Evolutionary conservation across 2,113 vertebrate genomes (phyloP).

Genomic region (Myiozetetes cayanensis): DNA sequence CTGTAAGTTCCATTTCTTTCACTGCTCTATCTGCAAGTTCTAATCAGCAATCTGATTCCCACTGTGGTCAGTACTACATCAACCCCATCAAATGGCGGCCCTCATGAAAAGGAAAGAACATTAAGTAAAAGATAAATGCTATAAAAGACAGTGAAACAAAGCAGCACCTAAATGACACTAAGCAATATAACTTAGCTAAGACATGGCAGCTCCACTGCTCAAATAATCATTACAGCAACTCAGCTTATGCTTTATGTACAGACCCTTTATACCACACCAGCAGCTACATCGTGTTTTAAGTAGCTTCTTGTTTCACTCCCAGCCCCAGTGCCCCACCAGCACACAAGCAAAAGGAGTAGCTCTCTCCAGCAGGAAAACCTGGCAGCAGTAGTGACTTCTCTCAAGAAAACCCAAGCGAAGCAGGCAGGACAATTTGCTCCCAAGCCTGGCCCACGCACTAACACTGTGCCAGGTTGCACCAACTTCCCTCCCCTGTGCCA

Average conservation of each 20-base stretch:
- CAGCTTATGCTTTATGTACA: neutral
- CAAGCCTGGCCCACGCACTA: neutral
- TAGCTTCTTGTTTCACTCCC: neutral
- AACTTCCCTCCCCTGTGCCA: neutral
- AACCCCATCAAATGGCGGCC: neutral
- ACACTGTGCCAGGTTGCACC: accelerated
- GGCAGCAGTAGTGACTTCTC: neutral
- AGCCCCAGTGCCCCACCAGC: neutral
- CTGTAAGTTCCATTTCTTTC: neutral
- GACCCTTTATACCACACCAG: neutral
- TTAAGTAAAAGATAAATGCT: neutral
- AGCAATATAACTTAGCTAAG: neutral
- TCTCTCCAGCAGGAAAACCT: neutral
- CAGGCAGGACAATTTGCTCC: neutral
- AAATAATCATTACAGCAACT: neutral
- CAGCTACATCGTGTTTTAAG: accelerated
- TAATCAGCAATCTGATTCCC: slow-evolving; percentile 7
- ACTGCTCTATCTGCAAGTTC: neutral
- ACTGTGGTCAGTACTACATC: neutral
- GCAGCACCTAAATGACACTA: neutral
- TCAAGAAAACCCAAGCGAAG: neutral
- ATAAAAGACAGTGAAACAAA: neutral
- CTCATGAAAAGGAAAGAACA: neutral
- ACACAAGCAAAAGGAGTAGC: neutral
- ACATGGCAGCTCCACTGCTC: neutral